These are phyloP conservation scores for Trichechus manatus DNA, from an alignment of 2,113 vertebrate genomes.

Conservation along the genomic window DNA sequence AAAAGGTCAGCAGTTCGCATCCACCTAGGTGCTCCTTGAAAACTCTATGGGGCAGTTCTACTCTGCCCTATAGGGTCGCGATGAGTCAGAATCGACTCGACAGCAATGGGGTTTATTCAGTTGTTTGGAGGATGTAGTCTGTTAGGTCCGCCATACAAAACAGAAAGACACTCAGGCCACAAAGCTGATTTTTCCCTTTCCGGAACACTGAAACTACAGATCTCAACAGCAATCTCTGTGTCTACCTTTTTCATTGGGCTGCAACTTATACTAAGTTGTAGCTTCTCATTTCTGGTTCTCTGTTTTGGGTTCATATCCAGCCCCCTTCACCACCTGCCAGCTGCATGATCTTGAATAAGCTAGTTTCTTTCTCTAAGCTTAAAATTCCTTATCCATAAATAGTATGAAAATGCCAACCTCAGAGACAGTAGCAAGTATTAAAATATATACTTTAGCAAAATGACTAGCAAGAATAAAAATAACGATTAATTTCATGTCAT, in stretches of 20 bases:
- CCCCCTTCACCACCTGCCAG: background rate
- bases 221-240: background rate
- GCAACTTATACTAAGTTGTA: background rate
- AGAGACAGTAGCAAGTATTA: background rate
- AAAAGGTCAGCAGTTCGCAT: no score
- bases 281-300: background rate
- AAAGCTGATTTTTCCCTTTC: background rate
- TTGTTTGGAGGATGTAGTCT: background rate
- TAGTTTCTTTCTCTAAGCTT: background rate
- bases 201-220: background rate
- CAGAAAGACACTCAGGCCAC: background rate
- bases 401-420: background rate
- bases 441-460: background rate
- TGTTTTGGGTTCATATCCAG: background rate
- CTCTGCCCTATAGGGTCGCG: no score
- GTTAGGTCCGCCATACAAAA: background rate
- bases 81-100: no score
- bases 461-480: conserved; percentile 19
- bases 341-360: background rate
- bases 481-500: background rate
- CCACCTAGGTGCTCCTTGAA: no score
- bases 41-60: no score
- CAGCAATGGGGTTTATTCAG: background rate
- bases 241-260: background rate
- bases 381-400: background rate